Evolutionary conservation across 2,113 vertebrate species (phyloP).

Genomic region (Hymenochirus boettgeri): DNA sequence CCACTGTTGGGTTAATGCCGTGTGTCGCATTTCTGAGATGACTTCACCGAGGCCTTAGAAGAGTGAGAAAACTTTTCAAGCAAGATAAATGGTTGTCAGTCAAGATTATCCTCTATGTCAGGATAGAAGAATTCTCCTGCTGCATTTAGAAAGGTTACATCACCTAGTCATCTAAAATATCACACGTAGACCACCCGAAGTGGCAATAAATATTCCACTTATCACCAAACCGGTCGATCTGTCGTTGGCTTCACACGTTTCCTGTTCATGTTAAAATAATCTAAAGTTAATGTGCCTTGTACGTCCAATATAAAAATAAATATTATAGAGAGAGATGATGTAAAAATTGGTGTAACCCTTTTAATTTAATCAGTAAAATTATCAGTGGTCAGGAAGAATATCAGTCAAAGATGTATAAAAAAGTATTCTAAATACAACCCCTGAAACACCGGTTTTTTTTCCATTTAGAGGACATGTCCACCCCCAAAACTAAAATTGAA

Average conservation of each 20-base stretch:
- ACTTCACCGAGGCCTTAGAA: constrained; percentile 19
- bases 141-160: constrained; percentile 33
- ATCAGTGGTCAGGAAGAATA: too few relatives aligned
- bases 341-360: too few relatives aligned
- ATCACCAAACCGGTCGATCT: neutral
- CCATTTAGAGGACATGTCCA: too few relatives aligned
- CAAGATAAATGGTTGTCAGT: constrained; percentile 23
- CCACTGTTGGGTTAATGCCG: constrained; percentile 22
- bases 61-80: constrained; percentile 27
- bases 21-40: constrained; percentile 21
- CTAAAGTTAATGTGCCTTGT: too few relatives aligned
- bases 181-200: neutral
- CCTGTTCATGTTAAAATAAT: too few relatives aligned
- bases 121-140: constrained; percentile 13
- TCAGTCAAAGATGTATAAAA: too few relatives aligned
- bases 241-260: neutral
- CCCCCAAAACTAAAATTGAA: too few relatives aligned
- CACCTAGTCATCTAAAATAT: constrained; percentile 21
- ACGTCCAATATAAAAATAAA: too few relatives aligned
- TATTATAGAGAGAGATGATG: too few relatives aligned
- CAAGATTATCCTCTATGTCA: neutral
- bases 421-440: too few relatives aligned
- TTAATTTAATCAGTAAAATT: too few relatives aligned
- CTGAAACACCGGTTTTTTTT: too few relatives aligned
- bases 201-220: constrained; percentile 16